phyloP scores from a whole-genome alignment of 2,113 vertebrate genomes.

The Petroica traversi region DNA sequence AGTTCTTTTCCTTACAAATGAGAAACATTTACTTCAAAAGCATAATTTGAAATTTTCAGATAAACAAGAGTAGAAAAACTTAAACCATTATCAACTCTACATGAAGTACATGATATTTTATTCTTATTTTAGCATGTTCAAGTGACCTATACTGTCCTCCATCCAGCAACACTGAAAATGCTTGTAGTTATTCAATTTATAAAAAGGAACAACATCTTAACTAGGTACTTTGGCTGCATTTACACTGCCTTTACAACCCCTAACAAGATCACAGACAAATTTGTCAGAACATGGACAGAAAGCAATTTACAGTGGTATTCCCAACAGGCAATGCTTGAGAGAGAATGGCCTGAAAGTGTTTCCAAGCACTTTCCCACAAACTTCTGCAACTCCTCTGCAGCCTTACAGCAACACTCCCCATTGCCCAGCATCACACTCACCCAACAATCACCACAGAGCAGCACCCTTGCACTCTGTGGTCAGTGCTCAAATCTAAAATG shows the following conservation, averaged over 20 bases:
- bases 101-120: neutral
- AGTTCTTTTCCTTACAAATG: neutral
- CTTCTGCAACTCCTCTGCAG: neutral
- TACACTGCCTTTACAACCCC: neutral
- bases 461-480: neutral
- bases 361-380: neutral
- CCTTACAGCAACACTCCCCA: neutral
- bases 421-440: neutral
- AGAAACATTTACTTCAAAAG: neutral
- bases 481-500: neutral
- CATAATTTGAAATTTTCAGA: neutral
- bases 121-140: neutral
- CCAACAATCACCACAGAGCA: neutral
- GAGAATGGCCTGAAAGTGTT: neutral
- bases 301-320: neutral
- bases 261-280: neutral
- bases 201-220: neutral
- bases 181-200: neutral
- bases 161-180: neutral
- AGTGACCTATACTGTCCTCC: neutral
- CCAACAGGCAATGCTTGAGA: neutral
- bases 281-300: neutral
- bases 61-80: neutral
- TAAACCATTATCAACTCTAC: neutral
- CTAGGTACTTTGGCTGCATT: neutral